phyloP scores from a whole-genome alignment of 2,113 vertebrate genomes.

The Mustela nigripes region DNA sequence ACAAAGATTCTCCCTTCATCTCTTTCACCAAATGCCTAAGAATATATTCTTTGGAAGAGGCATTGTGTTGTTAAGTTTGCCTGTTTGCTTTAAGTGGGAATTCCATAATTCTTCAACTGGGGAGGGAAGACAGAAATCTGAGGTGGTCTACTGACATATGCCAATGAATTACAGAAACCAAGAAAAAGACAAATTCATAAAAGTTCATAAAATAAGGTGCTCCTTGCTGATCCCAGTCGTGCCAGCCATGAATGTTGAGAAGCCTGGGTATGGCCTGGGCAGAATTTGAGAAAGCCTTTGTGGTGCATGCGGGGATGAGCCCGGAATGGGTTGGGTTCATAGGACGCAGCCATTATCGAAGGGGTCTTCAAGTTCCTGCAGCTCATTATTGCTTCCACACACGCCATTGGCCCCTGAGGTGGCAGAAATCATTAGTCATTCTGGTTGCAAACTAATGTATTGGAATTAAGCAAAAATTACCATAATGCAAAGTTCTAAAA shows the following conservation, averaged over 20 bases:
- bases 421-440: not conserved
- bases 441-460: not conserved
- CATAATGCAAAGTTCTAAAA: slow-evolving; percentile 14
- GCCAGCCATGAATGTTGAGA: not conserved
- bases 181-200: not conserved
- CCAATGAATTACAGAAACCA: not conserved
- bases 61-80: not conserved
- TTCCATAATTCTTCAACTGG: not conserved
- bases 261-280: not conserved
- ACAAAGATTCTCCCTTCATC: not conserved
- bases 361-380: rapidly evolving
- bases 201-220: not conserved
- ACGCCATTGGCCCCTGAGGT: not conserved
- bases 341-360: not conserved
- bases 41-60: not conserved
- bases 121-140: not conserved
- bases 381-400: not conserved
- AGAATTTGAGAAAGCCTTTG: not conserved
- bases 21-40: not conserved
- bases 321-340: not conserved
- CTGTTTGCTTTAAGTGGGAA: not conserved
- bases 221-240: not conserved
- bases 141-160: not conserved
- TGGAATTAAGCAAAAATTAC: slow-evolving; percentile 43
- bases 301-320: rapidly evolving